A percentile compares a stretch with the other conserved stretches of the same genome.
Evolutionary conservation across 2,113 vertebrate species (phyloP).

Genomic region (Pleuronectes platessa): DNA sequence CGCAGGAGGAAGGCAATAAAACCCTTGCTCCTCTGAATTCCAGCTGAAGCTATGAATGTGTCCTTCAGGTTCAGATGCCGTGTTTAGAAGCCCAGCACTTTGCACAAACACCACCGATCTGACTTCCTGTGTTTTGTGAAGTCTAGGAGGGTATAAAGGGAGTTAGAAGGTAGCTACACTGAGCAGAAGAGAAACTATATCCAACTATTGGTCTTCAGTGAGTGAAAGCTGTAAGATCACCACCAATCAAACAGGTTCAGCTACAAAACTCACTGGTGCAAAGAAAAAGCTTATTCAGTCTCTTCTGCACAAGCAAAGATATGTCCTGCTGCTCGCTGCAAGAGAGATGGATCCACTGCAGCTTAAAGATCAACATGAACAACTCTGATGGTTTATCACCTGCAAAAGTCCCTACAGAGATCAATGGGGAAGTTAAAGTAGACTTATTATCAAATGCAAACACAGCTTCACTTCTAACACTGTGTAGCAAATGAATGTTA

Average conservation of each 20-base stretch:
- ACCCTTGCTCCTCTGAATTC: constrained; percentile 25
- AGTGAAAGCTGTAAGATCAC: constrained; percentile 1
- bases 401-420: neutral
- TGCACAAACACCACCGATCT: neutral
- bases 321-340: constrained; percentile 1
- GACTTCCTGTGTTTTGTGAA: neutral
- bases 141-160: neutral
- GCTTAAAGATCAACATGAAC: neutral
- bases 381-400: neutral
- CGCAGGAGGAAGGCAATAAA: constrained; percentile 39
- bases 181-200: neutral
- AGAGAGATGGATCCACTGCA: neutral
- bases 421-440: neutral
- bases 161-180: neutral
- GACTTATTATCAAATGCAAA: constrained; percentile 9
- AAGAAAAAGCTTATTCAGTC: too few relatives aligned
- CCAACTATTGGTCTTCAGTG: neutral
- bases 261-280: neutral
- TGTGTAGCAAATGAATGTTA: neutral
- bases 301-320: neutral
- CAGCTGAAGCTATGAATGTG: constrained; percentile 34
- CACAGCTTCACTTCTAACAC: neutral
- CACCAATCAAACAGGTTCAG: neutral
- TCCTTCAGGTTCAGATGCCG: constrained; percentile 38
- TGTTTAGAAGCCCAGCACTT: constrained; percentile 2